A percentile compares a stretch with the other conserved stretches of the same genome.
These are phyloP conservation scores for Lordiphosa collinella DNA, from an alignment of 1,140 invertebrate species.

Conservation along the genomic window DNA sequence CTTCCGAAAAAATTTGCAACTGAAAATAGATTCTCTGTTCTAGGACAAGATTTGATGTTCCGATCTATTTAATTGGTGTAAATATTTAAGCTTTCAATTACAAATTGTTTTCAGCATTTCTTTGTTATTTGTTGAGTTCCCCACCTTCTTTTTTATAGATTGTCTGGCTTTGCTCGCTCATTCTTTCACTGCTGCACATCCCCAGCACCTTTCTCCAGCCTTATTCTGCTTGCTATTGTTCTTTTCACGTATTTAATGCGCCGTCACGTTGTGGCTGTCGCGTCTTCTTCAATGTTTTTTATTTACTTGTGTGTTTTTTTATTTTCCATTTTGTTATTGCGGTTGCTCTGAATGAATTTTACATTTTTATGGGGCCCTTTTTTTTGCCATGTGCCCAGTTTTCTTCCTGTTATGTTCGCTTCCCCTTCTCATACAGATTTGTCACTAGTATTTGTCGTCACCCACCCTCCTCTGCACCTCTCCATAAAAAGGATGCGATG, in stretches of 20 bases:
- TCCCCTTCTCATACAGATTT: constrained; percentile 46
- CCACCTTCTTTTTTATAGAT: background rate
- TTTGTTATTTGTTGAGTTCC: background rate
- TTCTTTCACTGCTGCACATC: background rate
- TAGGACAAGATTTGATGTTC: too few species aligned
- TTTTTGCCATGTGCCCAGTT: constrained; percentile 7
- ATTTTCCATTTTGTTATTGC: constrained; percentile 21
- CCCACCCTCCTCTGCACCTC: constrained; percentile 22
- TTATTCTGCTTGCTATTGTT: constrained; percentile 26
- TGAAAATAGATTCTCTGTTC: too few species aligned
- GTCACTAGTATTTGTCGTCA: constrained; percentile 73
- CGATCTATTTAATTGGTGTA: too few species aligned
- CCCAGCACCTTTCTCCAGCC: background rate
- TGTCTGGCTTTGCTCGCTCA: background rate
- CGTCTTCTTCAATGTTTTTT: constrained; percentile 21
- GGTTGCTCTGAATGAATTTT: constrained; percentile 64
- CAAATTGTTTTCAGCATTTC: background rate
- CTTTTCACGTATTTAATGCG: constrained; percentile 63
- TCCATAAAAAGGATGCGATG: constrained; percentile 71
- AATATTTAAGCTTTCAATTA: too few species aligned
- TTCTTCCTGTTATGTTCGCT: constrained; percentile 12
- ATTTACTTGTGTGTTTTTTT: too few species aligned
- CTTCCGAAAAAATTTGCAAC: too few species aligned
- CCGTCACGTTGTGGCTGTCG: constrained; percentile 69
- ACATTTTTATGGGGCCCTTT: constrained; percentile 63